Evolutionary conservation across 2,797 vertebrate species (phyloP), one percentile per base, ranked within the genome.

Genomic region (Squalus acanthias): DNA sequence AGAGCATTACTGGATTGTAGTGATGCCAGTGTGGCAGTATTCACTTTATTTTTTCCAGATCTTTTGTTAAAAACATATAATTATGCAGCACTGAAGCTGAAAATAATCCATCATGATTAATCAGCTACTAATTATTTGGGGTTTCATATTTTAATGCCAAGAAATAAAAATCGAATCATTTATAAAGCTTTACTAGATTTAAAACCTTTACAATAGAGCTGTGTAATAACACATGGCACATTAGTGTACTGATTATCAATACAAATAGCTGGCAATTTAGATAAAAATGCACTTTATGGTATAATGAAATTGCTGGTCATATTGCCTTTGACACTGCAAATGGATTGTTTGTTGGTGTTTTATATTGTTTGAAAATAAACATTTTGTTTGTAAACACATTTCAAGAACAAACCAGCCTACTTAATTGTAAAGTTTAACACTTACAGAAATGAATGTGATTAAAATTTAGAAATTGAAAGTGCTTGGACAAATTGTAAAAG

Each of bases 211-310:
- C 24, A 17, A 20, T 76, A 33, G 69, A 74, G 50, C 29, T 95
- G 12, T 72, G 50, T 26, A 74, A 63, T 72, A 95, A 69, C 4
- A 39, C 65, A 24, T 93, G 6, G 17, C 39, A 93, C 26, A n/a
- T 76, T 72, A 57, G 13, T 57, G 94, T 74, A 57, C 50, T 33
- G 94, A 57, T 95, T 72, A 95, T 57, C 50, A 72, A 72, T 95
- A 50, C 50, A 76, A n/a, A 65, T 50, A 95, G 94, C 70, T 60
- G 70, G 70, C 50, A 53, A 76, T 53, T 76, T 95, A 95, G 50
- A 95, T 72, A 72, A 95, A 95, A 95, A 95, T 95, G 94, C 94
- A 95, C 94, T 95, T 95, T 95, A 95, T 95, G 70, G 50, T 72
- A 95, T 89, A 89, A 79, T 92, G 33, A 92, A 74, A 53, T 76